Conservation (phyloP, 2,113 vertebrate genomes). For the Geococcyx californianus region DNA sequence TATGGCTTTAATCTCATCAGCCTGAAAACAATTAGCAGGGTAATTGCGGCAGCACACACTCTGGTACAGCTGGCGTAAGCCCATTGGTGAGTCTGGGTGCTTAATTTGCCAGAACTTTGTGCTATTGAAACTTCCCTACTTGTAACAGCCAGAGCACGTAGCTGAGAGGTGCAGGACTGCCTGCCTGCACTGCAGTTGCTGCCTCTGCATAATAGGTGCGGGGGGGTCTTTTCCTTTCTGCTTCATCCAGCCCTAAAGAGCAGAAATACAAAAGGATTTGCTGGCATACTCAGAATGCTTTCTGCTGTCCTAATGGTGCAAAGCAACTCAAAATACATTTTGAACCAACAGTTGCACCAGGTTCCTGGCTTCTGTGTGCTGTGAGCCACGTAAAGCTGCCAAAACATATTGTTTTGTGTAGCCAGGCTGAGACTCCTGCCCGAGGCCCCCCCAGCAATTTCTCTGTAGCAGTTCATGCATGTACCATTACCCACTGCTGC, state of each 20-base stretch:
- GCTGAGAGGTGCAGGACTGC: background rate
- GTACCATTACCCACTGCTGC: background rate
- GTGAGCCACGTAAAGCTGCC: accelerated
- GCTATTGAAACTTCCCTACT: background rate
- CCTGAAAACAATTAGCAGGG: slow-evolving; percentile 8
- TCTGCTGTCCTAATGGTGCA: background rate
- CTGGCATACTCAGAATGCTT: background rate
- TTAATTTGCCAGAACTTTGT: background rate
- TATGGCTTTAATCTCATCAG: background rate
- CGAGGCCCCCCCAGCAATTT: background rate
- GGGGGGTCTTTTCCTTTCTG: background rate
- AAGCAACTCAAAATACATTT: background rate
- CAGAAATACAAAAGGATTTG: background rate
- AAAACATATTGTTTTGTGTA: background rate
- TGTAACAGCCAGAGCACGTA: background rate
- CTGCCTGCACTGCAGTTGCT: background rate
- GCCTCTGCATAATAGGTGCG: accelerated
- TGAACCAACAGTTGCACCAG: background rate
- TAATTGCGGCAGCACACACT: background rate
- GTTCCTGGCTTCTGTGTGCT: accelerated
- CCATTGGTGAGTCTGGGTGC: background rate
- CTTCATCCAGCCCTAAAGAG: background rate
- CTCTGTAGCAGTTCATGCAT: background rate
- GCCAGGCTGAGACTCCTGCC: background rate
- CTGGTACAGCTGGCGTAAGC: background rate